Conservation (phyloP, 2,797 vertebrate genomes). For the Pseudomugil gertrudae region DNA sequence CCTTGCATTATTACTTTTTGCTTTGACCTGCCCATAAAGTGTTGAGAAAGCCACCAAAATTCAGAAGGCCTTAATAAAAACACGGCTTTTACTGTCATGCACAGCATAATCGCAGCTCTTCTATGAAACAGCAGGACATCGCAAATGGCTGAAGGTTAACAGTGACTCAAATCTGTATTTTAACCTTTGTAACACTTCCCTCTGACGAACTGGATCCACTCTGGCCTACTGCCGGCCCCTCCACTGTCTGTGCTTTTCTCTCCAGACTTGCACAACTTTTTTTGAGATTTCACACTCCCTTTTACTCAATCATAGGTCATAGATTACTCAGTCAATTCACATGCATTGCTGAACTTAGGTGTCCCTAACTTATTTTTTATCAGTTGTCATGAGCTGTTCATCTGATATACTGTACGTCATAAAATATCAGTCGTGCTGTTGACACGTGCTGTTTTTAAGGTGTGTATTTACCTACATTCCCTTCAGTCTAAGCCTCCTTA, state of each 20-base stretch:
- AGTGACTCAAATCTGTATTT: slow-evolving; percentile 59
- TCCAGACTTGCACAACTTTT: background rate
- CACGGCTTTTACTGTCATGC: slow-evolving; percentile 13
- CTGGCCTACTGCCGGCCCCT: slow-evolving; percentile 43
- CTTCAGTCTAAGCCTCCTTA: slow-evolving; percentile 15
- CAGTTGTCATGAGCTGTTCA: background rate
- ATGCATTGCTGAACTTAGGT: background rate
- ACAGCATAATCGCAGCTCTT: slow-evolving; percentile 19
- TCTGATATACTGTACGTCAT: background rate
- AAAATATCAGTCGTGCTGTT: background rate
- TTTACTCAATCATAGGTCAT: slow-evolving; percentile 1
- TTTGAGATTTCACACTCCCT: slow-evolving; percentile 2
- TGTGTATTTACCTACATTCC: slow-evolving; percentile 36
- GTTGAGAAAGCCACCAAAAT: slow-evolving; percentile 10
- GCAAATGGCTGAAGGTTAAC: slow-evolving; percentile 55
- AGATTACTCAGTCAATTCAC: no score
- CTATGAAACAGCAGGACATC: slow-evolving; percentile 22
- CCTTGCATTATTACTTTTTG: background rate
- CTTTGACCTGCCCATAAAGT: slow-evolving; percentile 11
- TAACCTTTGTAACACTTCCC: slow-evolving; percentile 71
- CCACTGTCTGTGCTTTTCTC: background rate
- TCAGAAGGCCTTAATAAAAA: background rate
- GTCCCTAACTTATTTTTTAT: background rate
- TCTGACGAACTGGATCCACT: slow-evolving; percentile 52
- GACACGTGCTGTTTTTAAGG: background rate